phyloP scores from a whole-genome alignment of 2,797 vertebrate species.

The Molossus alvarezi region DNA sequence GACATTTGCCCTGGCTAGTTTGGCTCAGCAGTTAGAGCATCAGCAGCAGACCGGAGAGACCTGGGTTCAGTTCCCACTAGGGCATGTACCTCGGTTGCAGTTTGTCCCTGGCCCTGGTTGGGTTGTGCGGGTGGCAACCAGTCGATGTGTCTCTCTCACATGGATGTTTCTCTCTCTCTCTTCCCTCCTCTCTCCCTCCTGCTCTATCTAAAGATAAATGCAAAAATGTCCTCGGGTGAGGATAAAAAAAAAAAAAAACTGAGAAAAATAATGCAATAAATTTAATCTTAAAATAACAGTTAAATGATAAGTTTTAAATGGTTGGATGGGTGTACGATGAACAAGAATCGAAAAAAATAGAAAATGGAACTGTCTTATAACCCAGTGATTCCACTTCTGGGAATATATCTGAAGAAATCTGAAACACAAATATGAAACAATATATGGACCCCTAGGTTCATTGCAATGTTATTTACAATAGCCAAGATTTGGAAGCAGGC shows the following conservation, averaged over 20 bases:
- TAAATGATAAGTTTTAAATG: slow-evolving; percentile 54
- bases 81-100: too few species aligned
- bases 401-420: not conserved
- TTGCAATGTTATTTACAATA: not conserved
- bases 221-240: too few species aligned
- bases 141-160: too few species aligned
- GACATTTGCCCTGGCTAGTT: too few species aligned
- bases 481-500: not conserved
- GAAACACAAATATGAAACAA: not conserved
- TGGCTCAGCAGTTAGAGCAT: too few species aligned
- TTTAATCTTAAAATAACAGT: slow-evolving; percentile 61
- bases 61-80: too few species aligned
- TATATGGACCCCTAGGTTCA: not conserved
- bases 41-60: too few species aligned
- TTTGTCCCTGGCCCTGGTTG: too few species aligned
- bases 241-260: not conserved
- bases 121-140: too few species aligned
- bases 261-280: slow-evolving; percentile 39
- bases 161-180: too few species aligned
- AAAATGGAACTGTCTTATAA: not conserved
- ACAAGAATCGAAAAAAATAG: slow-evolving; percentile 51
- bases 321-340: not conserved
- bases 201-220: too few species aligned
- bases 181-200: too few species aligned
- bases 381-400: not conserved